Evolutionary conservation across 2,797 vertebrate species (phyloP), one percentile per base, ranked within the genome.

Genomic region (Tenualosa ilisha): DNA sequence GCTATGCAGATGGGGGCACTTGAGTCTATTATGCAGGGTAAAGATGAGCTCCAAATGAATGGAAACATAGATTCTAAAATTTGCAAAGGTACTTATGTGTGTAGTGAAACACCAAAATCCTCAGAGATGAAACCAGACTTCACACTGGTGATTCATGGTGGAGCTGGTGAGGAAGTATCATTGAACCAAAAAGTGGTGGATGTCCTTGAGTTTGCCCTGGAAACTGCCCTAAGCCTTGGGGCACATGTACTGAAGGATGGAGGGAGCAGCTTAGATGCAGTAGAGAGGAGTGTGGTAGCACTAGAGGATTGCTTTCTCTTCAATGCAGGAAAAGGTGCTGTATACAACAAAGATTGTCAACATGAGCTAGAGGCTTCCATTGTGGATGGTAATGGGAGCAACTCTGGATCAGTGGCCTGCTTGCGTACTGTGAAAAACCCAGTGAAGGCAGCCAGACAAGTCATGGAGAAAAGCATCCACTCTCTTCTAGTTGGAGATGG

Each of bases 301-400:
- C 88, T 96, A 15, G 96, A 96, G 87, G 94, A 96, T 88, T 96
- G 96, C 86, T 96, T 96, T 88, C 91, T 96, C 61, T 96, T 96
- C 88, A 96, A 96, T 89, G 95, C 96, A 22, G 95, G 95, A 3
- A 96, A 95, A 91, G 96, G 96, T 12, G 94, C 95, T 0, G 95
- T 96, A n/a, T 94, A 95, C 86, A 96, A 95, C 91, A 92, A 91
- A 91, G 93, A 96, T 65, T 94, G 94, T 20, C 91, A 93, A 85
- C 93, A 94, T 85, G 96, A 96, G 93, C 89, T 96, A 94, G 96
- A 96, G 87, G 96, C 96, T 84, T 92, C 94, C 50, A 92, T 96
- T 79, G 90, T 94, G 46, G 96, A 96, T 89, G 95, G 96, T 24
- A 91, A 83, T 40, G 15, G 85, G 63, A 89, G 83, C 85, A 93